Conservation (phyloP, 2,113 vertebrate genomes). For the Ictalurus punctatus region DNA sequence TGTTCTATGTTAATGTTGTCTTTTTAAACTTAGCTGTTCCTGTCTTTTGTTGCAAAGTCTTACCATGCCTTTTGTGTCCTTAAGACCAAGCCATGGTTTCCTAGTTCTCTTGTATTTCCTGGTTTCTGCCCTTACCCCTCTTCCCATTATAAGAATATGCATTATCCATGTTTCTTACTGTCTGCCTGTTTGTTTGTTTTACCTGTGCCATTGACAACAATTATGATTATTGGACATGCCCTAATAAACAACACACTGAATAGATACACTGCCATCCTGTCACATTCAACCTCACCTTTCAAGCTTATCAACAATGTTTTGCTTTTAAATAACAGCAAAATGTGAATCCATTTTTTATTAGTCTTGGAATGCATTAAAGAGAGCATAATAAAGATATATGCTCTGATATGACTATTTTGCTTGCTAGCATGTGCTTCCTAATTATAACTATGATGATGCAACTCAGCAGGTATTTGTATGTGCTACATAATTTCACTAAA, state of each 20-base stretch:
- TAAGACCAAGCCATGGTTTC: background rate
- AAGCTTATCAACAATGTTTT: background rate
- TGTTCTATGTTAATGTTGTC: background rate
- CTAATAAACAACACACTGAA: too few species aligned
- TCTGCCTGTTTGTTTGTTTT: too few species aligned
- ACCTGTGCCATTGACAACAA: background rate
- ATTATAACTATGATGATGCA: background rate
- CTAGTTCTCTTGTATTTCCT: background rate
- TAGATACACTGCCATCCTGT: too few species aligned
- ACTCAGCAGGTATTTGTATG: background rate
- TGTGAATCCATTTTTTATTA: background rate
- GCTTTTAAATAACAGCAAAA: background rate
- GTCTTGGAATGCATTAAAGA: background rate
- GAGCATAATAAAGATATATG: background rate
- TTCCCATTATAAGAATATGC: too few species aligned
- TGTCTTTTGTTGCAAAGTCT: background rate
- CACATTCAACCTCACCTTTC: background rate
- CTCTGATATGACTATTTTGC: background rate
- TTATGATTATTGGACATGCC: too few species aligned
- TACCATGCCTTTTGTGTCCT: background rate
- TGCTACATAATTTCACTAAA: background rate
- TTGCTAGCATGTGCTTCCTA: slow-evolving; percentile 5
- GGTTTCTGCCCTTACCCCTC: too few species aligned
- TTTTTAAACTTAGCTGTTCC: background rate
- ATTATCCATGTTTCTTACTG: background rate